Evolutionary conservation across 2,113 vertebrate genomes (phyloP), one percentile per base, ranked within the genome.

Genomic region (Uria lomvia): DNA sequence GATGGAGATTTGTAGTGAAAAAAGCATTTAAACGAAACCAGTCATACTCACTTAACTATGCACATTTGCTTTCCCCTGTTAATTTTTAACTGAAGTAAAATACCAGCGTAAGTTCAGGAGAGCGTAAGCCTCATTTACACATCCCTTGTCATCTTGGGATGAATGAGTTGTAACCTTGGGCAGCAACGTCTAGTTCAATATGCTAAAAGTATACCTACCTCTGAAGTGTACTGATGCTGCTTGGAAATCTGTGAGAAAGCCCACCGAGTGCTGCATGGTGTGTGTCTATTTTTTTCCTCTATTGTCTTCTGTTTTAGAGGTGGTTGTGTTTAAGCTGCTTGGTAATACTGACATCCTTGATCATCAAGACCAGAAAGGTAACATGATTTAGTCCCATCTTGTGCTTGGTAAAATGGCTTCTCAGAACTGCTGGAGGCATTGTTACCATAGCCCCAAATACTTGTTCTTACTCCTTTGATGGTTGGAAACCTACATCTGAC

Each of bases 171-270:
- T 67, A 50, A 38, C 8, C 22, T 55, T 47, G 40, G 10, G 15
- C 0, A 0, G 1, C 47, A 63, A 6, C 14, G 11, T 80, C 42
- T 58, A 7, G 15, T 80, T 75, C 0, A 0, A 38, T 32, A 53
- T 0, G 3, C 1, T 11, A 38, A 73, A 70, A 12, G 11, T 88
- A 29, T n/a, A 34, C 22, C 72, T 65, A 34, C 40, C 11, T 76
- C 58, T 93, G 29, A 77, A 55, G 15, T 79, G 26, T 77, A 2
- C 27, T 56, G 38, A 26, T 40, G 18, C 42, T 75, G 15, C 66
- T 68, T 93, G 62, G 78, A 88, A 71, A 60, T 36, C 12, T 67
- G 20, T 63, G 62, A 65, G 71, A 58, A 67, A 6, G n/a, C 27
- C 82, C 20, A 55, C 15, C 0, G 4, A 29, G 36, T 55, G 29